Evolutionary conservation across 2,888 invertebrate genomes (phyloP).

Genomic region (Caenorhabditis imperialis): DNA sequence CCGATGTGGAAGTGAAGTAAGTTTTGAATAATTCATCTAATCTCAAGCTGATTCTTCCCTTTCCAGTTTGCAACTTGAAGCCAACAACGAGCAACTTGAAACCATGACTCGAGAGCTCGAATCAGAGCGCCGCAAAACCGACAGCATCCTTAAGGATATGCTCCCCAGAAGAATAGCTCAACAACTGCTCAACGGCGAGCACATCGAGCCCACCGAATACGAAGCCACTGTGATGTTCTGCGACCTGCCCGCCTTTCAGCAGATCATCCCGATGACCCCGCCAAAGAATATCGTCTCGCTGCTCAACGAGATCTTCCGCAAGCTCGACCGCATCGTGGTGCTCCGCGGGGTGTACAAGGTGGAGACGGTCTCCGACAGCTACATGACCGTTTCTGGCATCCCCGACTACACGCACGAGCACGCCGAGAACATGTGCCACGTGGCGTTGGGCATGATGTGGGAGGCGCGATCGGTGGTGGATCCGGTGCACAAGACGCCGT

Average conservation of each 20-base stretch:
- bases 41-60: too few species aligned
- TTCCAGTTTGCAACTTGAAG: conserved; percentile 78
- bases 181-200: conserved; percentile 76
- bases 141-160: conserved; percentile 78
- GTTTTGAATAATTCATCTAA: not conserved
- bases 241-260: conserved; percentile 79
- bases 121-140: conserved; percentile 75
- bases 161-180: conserved; percentile 78
- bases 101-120: conserved; percentile 75
- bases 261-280: conserved; percentile 76
- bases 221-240: conserved; percentile 79
- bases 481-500: conserved; percentile 61
- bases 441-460: conserved; percentile 77
- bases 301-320: conserved; percentile 79
- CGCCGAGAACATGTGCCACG: conserved; percentile 76
- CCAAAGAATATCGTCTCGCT: conserved; percentile 79
- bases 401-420: conserved; percentile 71
- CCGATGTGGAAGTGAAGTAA: conserved; percentile 77
- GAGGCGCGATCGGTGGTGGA: conserved; percentile 71
- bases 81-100: conserved; percentile 78
- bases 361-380: conserved; percentile 74
- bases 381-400: conserved; percentile 71
- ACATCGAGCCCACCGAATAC: conserved; percentile 75
- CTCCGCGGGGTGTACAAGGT: conserved; percentile 75
- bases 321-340: conserved; percentile 72